Percentiles rank a stretch among this genome's conserved stretches.
These are phyloP conservation scores for Seira ritae DNA, from an alignment of 2,888 invertebrate genomes.

Conservation along the genomic window DNA sequence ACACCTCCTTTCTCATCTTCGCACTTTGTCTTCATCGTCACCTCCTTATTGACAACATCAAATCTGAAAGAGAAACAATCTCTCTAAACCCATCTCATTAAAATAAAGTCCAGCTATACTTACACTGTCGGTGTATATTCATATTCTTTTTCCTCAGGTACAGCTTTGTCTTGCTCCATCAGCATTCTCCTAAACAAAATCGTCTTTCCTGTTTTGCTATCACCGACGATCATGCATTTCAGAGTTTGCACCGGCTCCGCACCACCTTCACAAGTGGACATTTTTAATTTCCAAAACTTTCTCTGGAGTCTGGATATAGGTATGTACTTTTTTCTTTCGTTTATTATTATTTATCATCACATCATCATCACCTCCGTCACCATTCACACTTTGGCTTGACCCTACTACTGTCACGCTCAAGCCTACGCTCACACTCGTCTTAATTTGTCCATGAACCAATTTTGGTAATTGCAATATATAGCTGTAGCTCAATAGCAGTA, in stretches of 20 bases:
- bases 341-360: too few species aligned
- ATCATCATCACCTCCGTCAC: too few species aligned
- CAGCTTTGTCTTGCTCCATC: too few species aligned
- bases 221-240: constrained; percentile 92
- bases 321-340: too few species aligned
- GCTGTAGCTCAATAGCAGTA: too few species aligned
- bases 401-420: too few species aligned
- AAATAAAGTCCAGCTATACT: constrained; percentile 75
- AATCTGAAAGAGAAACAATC: constrained; percentile 38
- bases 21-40: background rate
- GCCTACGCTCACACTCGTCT: too few species aligned
- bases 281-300: background rate
- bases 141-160: too few species aligned
- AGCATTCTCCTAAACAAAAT: constrained; percentile 91
- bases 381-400: too few species aligned
- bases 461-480: too few species aligned
- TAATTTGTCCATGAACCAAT: too few species aligned
- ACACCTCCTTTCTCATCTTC: background rate
- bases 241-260: constrained; percentile 74
- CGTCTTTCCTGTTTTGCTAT: constrained; percentile 94
- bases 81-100: background rate
- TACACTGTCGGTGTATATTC: constrained; percentile 92
- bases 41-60: constrained; percentile 40
- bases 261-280: background rate
- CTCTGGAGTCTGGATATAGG: too few species aligned